Evolutionary conservation across 2,113 vertebrate species (phyloP).

Genomic region (Strix aluco): DNA sequence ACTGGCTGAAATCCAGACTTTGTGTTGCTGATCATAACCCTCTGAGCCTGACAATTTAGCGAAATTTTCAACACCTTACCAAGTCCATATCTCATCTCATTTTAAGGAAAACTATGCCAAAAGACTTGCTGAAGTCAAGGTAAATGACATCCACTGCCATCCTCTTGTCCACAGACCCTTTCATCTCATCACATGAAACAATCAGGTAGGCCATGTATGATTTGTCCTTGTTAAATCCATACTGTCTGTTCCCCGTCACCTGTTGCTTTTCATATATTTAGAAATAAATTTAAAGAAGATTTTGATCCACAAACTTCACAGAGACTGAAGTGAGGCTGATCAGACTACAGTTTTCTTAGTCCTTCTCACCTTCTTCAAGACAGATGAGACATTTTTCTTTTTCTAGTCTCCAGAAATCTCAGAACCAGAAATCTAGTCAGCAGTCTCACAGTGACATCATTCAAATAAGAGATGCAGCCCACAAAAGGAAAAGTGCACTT

Average conservation of each 20-base stretch:
- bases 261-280: background rate
- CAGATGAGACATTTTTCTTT: background rate
- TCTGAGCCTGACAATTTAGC: background rate
- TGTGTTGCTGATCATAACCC: background rate
- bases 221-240: background rate
- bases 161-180: background rate
- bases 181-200: background rate
- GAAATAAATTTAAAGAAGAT: background rate
- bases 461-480: background rate
- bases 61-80: background rate
- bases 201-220: background rate
- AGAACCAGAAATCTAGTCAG: background rate
- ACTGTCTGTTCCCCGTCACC: background rate
- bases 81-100: background rate
- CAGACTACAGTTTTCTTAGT: background rate
- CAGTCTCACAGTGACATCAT: background rate
- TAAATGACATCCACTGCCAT: background rate
- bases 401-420: background rate
- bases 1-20: background rate
- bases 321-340: background rate
- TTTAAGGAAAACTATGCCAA: background rate
- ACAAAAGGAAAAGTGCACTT: background rate
- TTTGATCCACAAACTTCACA: background rate
- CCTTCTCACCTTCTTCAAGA: background rate
- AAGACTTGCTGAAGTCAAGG: background rate